A percentile compares a stretch with the other conserved stretches of the same genome.
Evolutionary conservation across 1,140 invertebrate species (phyloP).

Genomic region (Drosophila subpulchrella): DNA sequence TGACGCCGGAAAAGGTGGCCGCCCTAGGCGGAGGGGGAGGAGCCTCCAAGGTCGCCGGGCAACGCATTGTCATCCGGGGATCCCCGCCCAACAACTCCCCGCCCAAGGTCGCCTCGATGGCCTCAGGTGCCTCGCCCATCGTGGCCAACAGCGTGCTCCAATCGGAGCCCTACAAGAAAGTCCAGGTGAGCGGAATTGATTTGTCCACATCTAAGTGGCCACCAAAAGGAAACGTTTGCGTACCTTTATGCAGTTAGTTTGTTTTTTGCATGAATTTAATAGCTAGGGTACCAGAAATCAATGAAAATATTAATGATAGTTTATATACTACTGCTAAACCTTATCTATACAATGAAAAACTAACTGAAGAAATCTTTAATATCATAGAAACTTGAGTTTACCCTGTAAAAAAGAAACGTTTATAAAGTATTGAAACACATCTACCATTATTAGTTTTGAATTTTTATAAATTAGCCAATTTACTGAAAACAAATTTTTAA

Average conservation of each 20-base stretch:
- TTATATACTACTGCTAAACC: too few species aligned
- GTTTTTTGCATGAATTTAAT: not conserved
- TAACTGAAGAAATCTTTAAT: too few species aligned
- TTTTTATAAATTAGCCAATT: too few species aligned
- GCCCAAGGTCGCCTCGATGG: not conserved
- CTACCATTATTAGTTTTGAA: too few species aligned
- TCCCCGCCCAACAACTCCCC: not conserved
- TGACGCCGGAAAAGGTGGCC: conserved; percentile 25
- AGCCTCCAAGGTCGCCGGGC: conserved; percentile 30
- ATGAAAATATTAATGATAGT: too few species aligned
- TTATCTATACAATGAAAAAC: too few species aligned
- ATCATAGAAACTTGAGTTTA: too few species aligned
- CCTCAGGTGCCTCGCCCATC: conserved; percentile 8
- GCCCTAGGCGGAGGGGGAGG: conserved; percentile 18
- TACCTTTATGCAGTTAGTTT: not conserved
- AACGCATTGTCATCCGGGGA: conserved; percentile 21
- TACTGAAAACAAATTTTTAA: too few species aligned
- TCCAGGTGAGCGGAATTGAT: conserved; percentile 51
- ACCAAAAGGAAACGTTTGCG: not conserved
- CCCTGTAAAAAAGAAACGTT: too few species aligned
- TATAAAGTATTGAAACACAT: too few species aligned
- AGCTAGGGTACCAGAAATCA: not conserved
- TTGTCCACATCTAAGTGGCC: not conserved
- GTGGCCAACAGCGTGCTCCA: conserved; percentile 59
- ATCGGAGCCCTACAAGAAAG: conserved; percentile 73